Conservation (phyloP, 2,797 vertebrate species). For the Choloepus didactylus region DNA sequence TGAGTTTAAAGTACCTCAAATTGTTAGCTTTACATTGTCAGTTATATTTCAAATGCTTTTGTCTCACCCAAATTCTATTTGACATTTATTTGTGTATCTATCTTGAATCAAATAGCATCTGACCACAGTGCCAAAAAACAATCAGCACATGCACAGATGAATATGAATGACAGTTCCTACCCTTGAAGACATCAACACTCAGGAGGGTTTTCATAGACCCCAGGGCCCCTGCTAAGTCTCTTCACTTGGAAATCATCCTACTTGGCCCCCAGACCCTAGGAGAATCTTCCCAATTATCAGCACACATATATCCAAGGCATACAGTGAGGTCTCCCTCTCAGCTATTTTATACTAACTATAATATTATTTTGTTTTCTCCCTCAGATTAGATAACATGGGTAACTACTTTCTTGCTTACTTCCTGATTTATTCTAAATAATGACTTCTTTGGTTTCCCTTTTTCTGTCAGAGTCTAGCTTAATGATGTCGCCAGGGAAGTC, state of each 20-base stretch:
- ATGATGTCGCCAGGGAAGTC: not conserved
- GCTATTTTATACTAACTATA: not conserved
- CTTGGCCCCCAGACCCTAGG: not conserved
- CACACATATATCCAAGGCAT: not conserved
- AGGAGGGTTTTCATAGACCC: not conserved
- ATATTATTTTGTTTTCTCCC: not conserved
- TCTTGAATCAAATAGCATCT: not conserved
- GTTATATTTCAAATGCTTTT: not conserved
- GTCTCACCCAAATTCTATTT: not conserved
- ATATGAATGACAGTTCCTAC: not conserved
- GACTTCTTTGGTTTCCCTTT: not conserved
- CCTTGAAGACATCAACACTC: not conserved
- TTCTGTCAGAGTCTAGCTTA: not conserved
- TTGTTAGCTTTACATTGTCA: not conserved
- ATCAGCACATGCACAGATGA: not conserved
- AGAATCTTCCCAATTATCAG: not conserved
- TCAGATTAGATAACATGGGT: not conserved
- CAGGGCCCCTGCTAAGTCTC: not conserved
- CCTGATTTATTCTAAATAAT: constrained; percentile 12
- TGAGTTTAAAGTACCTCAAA: not conserved
- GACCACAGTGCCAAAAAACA: not conserved
- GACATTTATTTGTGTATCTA: not conserved
- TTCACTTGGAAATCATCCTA: not conserved
- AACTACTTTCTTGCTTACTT: not conserved
- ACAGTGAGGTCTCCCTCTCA: not conserved